A percentile compares a stretch with the other conserved stretches of the same genome.
These are phyloP conservation scores for Gavia stellata DNA, from an alignment of 2,113 vertebrate genomes.

Conservation along the genomic window DNA sequence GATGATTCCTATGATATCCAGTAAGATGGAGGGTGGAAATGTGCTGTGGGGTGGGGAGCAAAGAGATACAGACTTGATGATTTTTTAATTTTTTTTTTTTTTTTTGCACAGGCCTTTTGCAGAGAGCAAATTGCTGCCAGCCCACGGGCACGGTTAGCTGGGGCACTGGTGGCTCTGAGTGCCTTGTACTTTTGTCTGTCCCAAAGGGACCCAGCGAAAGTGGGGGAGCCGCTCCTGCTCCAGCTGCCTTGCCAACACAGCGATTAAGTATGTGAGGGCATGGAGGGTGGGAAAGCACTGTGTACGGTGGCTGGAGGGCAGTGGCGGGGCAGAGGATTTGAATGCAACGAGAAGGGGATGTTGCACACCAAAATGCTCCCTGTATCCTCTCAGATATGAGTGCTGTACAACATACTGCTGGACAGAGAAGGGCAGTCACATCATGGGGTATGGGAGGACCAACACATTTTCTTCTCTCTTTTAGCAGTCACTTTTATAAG, in stretches of 20 bases:
- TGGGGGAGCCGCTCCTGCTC: neutral
- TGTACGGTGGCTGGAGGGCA: neutral
- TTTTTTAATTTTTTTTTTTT: neutral
- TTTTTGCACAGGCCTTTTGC: neutral
- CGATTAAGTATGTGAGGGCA: fast-evolving
- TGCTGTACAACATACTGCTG: neutral
- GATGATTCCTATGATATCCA: neutral
- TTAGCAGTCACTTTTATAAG: neutral
- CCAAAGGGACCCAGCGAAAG: neutral
- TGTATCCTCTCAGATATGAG: neutral
- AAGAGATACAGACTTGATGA: neutral
- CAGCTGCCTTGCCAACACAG: neutral
- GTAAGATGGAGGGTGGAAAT: neutral
- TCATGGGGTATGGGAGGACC: fast-evolving
- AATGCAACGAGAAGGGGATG: neutral
- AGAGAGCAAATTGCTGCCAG: neutral
- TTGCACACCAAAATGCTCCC: neutral
- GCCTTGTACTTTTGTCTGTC: neutral
- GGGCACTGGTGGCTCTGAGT: neutral
- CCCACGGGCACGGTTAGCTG: fast-evolving
- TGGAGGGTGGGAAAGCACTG: neutral
- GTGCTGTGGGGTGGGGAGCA: neutral
- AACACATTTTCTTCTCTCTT: neutral
- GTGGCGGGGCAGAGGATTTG: neutral
- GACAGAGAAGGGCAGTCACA: neutral